Percentiles rank a stretch among this genome's conserved stretches.
Evolutionary conservation across 2,888 invertebrate genomes (phyloP).

Genomic region (Standfussiana lucernea): DNA sequence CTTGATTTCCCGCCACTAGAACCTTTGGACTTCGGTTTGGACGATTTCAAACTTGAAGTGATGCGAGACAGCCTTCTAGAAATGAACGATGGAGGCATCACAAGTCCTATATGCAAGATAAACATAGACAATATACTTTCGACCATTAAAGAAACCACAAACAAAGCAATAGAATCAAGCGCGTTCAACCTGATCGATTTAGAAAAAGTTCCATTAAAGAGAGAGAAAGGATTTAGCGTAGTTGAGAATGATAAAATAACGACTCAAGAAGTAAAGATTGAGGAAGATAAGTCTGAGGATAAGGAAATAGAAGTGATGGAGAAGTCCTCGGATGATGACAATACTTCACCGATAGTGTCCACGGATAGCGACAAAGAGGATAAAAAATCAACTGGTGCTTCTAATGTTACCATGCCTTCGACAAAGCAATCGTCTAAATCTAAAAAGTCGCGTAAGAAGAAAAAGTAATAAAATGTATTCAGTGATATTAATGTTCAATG

Average conservation of each 20-base stretch:
- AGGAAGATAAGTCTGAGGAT: slow-evolving; percentile 80
- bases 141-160: slow-evolving; percentile 84
- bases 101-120: slow-evolving; percentile 87
- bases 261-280: slow-evolving; percentile 83
- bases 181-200: slow-evolving; percentile 86
- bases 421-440: slow-evolving; percentile 86
- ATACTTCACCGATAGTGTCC: slow-evolving; percentile 87
- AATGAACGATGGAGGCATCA: slow-evolving; percentile 77
- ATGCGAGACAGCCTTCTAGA: slow-evolving; percentile 87
- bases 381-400: slow-evolving; percentile 82
- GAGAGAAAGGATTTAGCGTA: slow-evolving; percentile 85
- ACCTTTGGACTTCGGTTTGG: slow-evolving; percentile 84
- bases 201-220: slow-evolving; percentile 83
- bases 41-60: slow-evolving; percentile 86
- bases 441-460: slow-evolving; percentile 91
- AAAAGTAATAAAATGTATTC: slow-evolving; percentile 90
- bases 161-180: slow-evolving; percentile 81
- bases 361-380: slow-evolving; percentile 91
- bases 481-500: slow-evolving; percentile 73
- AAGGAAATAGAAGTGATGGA: slow-evolving; percentile 84
- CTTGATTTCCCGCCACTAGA: slow-evolving; percentile 84
- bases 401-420: slow-evolving; percentile 80
- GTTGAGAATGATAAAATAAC: slow-evolving; percentile 85
- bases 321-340: slow-evolving; percentile 91
- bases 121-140: slow-evolving; percentile 87